A percentile compares a stretch with the other conserved stretches of the same genome.
Conservation (phyloP, 1,140 invertebrate genomes). For the Caenorhabditis brenneri region DNA sequence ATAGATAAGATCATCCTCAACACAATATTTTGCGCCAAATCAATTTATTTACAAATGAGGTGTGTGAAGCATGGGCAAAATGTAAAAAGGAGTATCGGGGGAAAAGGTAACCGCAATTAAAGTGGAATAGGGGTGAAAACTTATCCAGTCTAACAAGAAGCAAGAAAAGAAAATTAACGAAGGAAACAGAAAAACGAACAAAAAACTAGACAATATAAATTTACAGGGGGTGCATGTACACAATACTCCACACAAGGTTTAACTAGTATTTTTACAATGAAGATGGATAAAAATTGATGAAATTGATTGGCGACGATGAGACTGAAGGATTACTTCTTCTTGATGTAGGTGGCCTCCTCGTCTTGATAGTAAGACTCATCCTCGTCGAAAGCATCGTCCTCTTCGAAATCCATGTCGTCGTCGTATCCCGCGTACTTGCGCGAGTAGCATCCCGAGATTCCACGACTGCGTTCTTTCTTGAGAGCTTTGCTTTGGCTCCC, state of each 20-base stretch:
- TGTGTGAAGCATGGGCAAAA: neutral
- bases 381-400: neutral
- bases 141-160: neutral
- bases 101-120: neutral
- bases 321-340: neutral
- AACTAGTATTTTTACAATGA: neutral
- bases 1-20: neutral
- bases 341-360: slow-evolving; percentile 2
- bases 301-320: neutral
- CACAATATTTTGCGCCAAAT: neutral
- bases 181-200: neutral
- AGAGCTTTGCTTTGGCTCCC: neutral
- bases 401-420: neutral
- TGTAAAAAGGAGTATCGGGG: neutral
- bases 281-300: neutral
- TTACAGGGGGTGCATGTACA: neutral
- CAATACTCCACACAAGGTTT: neutral
- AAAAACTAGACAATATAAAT: neutral
- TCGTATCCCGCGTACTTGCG: slow-evolving; percentile 23
- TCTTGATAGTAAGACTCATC: neutral
- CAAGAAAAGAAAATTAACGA: neutral
- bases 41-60: slow-evolving; percentile 18
- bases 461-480: slow-evolving; percentile 13
- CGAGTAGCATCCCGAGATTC: slow-evolving; percentile 12
- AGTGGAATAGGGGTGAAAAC: neutral